Percentiles rank a stretch among this genome's conserved stretches.
phyloP scores from a whole-genome alignment of 2,113 vertebrate genomes.

The Barnardius zonarius region DNA sequence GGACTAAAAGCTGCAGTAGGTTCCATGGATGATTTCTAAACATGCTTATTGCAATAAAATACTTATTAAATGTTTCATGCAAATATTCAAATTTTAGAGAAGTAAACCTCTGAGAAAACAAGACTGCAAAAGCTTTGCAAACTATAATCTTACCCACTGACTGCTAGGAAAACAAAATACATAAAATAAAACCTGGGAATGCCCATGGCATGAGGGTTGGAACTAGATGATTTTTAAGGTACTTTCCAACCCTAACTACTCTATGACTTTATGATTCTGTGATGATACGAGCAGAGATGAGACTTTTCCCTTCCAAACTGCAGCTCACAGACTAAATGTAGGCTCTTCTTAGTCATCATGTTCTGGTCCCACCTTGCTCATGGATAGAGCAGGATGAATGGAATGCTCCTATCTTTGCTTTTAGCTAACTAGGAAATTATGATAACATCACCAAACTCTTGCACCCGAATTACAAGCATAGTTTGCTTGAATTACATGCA shows the following conservation, averaged over 20 bases:
- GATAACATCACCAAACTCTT: not conserved
- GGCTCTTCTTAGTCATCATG: not conserved
- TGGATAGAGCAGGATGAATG: fast-evolving
- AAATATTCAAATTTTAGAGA: not conserved
- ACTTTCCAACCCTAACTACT: not conserved
- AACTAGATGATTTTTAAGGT: not conserved
- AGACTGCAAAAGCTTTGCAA: not conserved
- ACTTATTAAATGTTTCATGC: not conserved
- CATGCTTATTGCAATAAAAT: not conserved
- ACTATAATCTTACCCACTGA: not conserved
- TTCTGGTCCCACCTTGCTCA: not conserved
- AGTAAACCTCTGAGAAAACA: not conserved
- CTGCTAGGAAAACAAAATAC: not conserved
- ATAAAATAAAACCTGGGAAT: not conserved
- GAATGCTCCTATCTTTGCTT: not conserved
- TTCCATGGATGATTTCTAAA: not conserved
- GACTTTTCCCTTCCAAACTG: not conserved
- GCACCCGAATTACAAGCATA: not conserved
- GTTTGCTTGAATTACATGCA: not conserved
- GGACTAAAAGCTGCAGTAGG: not conserved
- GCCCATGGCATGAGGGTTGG: not conserved
- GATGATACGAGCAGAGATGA: not conserved
- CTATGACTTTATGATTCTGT: not conserved
- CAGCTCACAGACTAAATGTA: not conserved
- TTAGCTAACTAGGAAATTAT: not conserved